Evolutionary conservation across 2,113 vertebrate species (phyloP).

Genomic region (Epinephelus fuscoguttatus): DNA sequence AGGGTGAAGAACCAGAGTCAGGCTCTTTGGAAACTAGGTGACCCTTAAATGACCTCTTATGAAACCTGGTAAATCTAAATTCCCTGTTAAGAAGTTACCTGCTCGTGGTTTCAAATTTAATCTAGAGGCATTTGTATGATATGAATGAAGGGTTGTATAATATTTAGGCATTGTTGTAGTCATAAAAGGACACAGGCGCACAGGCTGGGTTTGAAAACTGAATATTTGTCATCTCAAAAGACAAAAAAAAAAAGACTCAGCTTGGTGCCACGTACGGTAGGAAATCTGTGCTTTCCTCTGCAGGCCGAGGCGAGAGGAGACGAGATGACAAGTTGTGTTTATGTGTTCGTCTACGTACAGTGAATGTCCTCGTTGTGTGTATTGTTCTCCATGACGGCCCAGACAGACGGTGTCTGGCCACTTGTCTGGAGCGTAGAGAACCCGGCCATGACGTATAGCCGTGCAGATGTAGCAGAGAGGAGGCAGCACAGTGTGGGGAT

Average conservation of each 20-base stretch:
- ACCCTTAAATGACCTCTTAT: constrained; percentile 11
- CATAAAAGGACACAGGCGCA: not conserved
- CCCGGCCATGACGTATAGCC: constrained; percentile 44
- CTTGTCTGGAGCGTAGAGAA: constrained; percentile 65
- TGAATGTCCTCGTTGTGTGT: constrained; percentile 72
- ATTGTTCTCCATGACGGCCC: constrained; percentile 65
- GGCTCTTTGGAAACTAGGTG: not conserved
- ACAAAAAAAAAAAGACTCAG: not conserved
- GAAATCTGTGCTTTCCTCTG: constrained; percentile 16
- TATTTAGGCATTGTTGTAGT: not conserved
- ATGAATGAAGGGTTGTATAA: not conserved
- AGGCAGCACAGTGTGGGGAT: constrained; percentile 33
- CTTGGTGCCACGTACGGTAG: not conserved
- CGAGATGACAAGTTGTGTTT: constrained; percentile 23
- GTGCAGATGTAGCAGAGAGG: constrained; percentile 63
- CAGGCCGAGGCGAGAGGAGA: not conserved
- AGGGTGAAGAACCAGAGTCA: not conserved
- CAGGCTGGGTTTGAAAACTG: not conserved
- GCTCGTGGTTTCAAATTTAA: not conserved
- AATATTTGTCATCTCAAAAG: not conserved
- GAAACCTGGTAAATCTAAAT: constrained; percentile 21
- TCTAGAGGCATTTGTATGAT: not conserved
- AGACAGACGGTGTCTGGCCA: constrained; percentile 70
- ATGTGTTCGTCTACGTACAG: constrained; percentile 22
- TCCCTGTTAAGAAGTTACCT: constrained; percentile 1